These are phyloP conservation scores for Rhabditoides inermis DNA, from an alignment of 2,888 invertebrate species.

Conservation along the genomic window DNA sequence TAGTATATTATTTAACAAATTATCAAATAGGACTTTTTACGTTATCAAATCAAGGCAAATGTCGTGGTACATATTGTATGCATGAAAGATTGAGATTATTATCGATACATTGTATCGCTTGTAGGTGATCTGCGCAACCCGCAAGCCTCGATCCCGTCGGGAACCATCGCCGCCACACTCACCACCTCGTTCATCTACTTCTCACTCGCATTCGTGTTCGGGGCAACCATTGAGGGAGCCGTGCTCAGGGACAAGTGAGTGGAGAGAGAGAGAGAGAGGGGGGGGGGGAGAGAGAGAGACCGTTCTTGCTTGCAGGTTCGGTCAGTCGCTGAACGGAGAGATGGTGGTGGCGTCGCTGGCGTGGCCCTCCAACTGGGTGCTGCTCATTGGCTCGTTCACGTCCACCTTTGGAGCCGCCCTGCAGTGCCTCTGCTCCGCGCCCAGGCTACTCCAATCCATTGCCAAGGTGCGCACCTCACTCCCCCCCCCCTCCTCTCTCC, in stretches of 20 bases:
- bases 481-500: no score
- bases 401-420: constrained; percentile 95
- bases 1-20: neutral
- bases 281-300: neutral
- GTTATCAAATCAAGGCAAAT: no score
- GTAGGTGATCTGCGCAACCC: constrained; percentile 83
- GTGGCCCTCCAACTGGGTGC: constrained; percentile 98
- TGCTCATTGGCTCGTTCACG: constrained; percentile 88
- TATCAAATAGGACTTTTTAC: neutral
- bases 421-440: constrained; percentile 53
- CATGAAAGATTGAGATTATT: no score
- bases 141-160: constrained; percentile 92
- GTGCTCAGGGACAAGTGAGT: constrained; percentile 87
- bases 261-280: no score
- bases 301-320: constrained; percentile 66
- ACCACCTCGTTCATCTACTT: constrained; percentile 91
- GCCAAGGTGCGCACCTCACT: no score
- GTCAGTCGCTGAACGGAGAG: constrained; percentile 87
- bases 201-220: constrained; percentile 72
- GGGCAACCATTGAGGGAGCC: constrained; percentile 82
- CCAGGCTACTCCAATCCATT: constrained; percentile 74
- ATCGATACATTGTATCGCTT: neutral
- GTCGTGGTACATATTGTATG: no score
- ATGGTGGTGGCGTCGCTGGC: constrained; percentile 92
- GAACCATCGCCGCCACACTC: constrained; percentile 89